These are phyloP conservation scores for Leptinotarsa lineolata DNA, from an alignment of 1,140 invertebrate genomes.

Conservation along the genomic window DNA sequence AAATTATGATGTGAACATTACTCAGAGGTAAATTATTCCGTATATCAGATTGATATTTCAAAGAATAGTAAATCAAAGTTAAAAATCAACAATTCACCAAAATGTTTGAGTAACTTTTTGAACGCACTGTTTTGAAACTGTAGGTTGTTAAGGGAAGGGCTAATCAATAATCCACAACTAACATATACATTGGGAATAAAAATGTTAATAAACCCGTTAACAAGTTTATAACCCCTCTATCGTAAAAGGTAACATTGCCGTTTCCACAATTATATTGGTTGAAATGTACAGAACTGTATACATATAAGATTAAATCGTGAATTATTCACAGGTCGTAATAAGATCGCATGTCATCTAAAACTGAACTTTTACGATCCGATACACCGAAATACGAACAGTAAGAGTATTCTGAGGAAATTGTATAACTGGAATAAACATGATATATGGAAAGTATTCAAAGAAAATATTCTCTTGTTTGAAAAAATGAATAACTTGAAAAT, in stretches of 20 bases:
- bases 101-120: no score
- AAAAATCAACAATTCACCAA: no score
- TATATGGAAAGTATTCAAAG: no score
- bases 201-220: neutral
- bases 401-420: neutral
- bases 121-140: no score
- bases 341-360: conserved; percentile 5
- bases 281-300: neutral
- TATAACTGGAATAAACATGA: neutral
- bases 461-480: no score
- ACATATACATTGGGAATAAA: neutral
- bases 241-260: neutral
- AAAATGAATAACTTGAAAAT: no score
- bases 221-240: neutral
- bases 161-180: no score
- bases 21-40: no score
- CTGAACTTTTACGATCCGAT: conserved; percentile 4
- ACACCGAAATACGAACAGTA: neutral
- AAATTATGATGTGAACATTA: no score
- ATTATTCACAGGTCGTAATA: conserved; percentile 13
- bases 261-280: neutral
- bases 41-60: no score
- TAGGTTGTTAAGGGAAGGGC: no score
- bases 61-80: no score
- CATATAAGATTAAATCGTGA: neutral